A percentile compares a stretch with the other conserved stretches of the same genome.
Evolutionary conservation across 2,113 vertebrate species (phyloP).

Genomic region (Psephotus haematonotus): DNA sequence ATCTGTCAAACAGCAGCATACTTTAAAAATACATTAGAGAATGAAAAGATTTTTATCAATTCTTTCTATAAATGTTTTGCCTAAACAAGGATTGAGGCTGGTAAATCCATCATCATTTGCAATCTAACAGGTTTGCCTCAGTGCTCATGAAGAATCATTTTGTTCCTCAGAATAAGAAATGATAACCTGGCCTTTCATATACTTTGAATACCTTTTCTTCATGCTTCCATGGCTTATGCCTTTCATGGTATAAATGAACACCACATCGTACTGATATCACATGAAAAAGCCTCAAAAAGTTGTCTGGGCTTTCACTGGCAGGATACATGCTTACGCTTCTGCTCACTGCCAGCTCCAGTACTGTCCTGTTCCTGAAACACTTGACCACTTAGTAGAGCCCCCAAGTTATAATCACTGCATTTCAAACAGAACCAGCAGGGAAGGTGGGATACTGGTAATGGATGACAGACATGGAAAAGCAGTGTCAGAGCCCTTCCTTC

Average conservation of each 20-base stretch:
- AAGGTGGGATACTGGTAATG: neutral
- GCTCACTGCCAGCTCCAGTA: neutral
- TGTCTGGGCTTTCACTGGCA: neutral
- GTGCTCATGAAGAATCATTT: neutral
- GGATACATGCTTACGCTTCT: fast-evolving
- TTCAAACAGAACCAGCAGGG: neutral
- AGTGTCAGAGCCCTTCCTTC: neutral
- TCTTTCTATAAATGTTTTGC: neutral
- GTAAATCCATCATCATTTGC: neutral
- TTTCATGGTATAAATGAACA: neutral
- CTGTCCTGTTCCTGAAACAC: fast-evolving
- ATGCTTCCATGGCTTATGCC: fast-evolving
- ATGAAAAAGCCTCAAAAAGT: neutral
- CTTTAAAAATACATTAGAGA: neutral
- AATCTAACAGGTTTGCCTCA: neutral
- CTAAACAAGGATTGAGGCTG: neutral
- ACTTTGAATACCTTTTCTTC: neutral
- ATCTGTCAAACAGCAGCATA: neutral
- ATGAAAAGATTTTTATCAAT: neutral
- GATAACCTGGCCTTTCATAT: fast-evolving
- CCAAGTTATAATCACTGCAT: fast-evolving
- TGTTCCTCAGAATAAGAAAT: neutral
- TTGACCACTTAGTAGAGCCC: neutral
- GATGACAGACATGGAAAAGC: neutral
- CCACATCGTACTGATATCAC: neutral